A percentile compares a stretch with the other conserved stretches of the same genome.
phyloP scores from a whole-genome alignment of 2,888 invertebrate species.

The Megalurothrips usitatus region DNA sequence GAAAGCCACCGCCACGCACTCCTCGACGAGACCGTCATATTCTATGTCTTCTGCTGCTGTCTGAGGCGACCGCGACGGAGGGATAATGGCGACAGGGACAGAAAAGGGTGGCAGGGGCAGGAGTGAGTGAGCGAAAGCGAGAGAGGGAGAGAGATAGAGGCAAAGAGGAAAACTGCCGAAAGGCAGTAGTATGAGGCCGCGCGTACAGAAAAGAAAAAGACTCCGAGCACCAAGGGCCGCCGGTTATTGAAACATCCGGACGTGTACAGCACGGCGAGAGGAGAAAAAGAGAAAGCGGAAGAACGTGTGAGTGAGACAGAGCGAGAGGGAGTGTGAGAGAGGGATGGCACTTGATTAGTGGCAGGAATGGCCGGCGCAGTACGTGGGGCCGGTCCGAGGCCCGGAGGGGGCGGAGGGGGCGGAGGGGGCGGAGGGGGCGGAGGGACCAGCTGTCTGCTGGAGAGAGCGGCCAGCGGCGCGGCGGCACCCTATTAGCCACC shows the following conservation, averaged over 20 bases:
- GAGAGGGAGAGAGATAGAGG: background rate
- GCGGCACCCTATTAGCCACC: background rate
- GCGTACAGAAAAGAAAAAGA: too few species aligned
- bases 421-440: too few species aligned
- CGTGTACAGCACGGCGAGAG: background rate
- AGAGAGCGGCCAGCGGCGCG: background rate
- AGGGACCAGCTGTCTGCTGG: too few species aligned
- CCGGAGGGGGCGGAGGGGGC: background rate
- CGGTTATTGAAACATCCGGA: too few species aligned
- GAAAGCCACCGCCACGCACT: too few species aligned
- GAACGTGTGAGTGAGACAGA: constrained; percentile 8
- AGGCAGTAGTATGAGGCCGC: too few species aligned
- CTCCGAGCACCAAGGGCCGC: too few species aligned
- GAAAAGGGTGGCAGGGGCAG: too few species aligned
- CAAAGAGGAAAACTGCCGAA: too few species aligned
- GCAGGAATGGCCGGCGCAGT: background rate
- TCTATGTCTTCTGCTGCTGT: too few species aligned
- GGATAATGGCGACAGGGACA: too few species aligned
- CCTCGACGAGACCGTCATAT: too few species aligned
- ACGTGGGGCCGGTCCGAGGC: background rate
- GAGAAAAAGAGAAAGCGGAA: background rate
- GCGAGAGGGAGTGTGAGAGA: background rate
- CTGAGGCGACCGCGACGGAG: background rate
- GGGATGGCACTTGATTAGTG: background rate
- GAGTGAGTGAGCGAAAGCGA: background rate